Evolutionary conservation across 1,140 invertebrate genomes (phyloP).

Genomic region (Steinernema khuongi): DNA sequence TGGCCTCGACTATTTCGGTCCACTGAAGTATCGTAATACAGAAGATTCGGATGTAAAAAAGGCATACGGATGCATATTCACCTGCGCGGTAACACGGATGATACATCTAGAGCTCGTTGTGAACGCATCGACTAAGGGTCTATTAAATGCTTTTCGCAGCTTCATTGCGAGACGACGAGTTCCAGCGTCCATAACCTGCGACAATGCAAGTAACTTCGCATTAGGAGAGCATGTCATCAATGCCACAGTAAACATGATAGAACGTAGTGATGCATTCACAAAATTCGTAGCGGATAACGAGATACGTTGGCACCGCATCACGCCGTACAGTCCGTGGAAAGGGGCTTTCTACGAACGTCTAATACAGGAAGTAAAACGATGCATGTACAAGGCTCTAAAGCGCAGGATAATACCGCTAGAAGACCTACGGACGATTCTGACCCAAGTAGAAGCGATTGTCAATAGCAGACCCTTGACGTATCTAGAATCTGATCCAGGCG

Average conservation of each 20-base stretch:
- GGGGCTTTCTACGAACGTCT: constrained; percentile 7
- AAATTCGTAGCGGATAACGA: not conserved
- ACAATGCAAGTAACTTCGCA: constrained; percentile 18
- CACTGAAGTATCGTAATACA: not conserved
- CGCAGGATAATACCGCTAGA: not conserved
- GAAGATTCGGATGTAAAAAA: not conserved
- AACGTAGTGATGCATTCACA: not conserved
- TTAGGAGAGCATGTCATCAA: constrained; percentile 14
- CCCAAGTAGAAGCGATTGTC: constrained; percentile 15
- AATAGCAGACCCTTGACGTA: constrained; percentile 16
- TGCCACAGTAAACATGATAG: no score
- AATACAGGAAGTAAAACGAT: not conserved
- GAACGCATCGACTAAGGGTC: not conserved
- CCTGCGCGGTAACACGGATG: not conserved
- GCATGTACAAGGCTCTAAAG: constrained; percentile 6
- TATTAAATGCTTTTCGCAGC: not conserved
- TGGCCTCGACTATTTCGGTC: constrained; percentile 25
- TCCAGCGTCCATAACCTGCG: constrained; percentile 6
- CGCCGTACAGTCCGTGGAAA: constrained; percentile 20
- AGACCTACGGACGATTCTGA: constrained; percentile 1
- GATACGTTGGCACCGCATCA: not conserved
- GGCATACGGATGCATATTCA: not conserved
- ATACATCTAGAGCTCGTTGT: constrained; percentile 4
- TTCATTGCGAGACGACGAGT: constrained; percentile 12
- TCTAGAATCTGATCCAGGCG: not conserved